phyloP scores from a whole-genome alignment of 1,140 invertebrate species.

The Hormaphis cornu region DNA sequence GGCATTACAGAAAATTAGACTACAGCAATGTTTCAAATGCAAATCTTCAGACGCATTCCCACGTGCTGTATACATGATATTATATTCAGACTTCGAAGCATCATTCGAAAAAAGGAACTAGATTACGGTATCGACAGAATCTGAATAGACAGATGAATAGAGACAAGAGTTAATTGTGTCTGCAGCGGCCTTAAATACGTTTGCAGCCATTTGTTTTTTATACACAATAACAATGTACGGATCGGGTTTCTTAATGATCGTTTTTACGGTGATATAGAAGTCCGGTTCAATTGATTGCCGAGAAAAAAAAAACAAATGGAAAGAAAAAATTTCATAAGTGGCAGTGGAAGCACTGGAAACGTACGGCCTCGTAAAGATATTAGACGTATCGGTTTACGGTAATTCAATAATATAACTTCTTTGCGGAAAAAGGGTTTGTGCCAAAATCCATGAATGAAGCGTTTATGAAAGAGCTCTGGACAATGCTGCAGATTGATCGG shows the following conservation, averaged over 20 bases:
- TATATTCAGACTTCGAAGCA: not conserved
- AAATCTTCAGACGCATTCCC: no score
- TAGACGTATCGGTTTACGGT: slow-evolving; percentile 25
- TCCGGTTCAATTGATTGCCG: slow-evolving; percentile 13
- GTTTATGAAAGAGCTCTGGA: slow-evolving; percentile 14
- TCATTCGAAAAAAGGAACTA: not conserved
- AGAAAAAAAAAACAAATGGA: not conserved
- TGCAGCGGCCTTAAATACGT: slow-evolving; percentile 10
- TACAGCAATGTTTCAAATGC: no score
- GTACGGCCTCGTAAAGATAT: not conserved
- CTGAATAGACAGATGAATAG: slow-evolving; percentile 15
- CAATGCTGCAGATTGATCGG: slow-evolving; percentile 11
- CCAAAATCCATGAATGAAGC: slow-evolving; percentile 21
- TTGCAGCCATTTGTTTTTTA: not conserved
- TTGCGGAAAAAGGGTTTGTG: slow-evolving; percentile 21
- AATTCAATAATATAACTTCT: slow-evolving; percentile 27
- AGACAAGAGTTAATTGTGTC: slow-evolving; percentile 30
- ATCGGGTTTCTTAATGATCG: slow-evolving; percentile 27
- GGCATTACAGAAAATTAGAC: no score
- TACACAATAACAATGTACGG: not conserved
- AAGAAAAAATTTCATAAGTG: slow-evolving; percentile 1
- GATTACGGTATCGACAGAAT: slow-evolving; percentile 3
- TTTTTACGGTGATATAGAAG: not conserved
- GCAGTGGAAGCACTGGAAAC: not conserved
- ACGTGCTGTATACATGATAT: no score